Conservation (phyloP, 2,113 vertebrate species). For the Phyllopteryx taeniolatus region DNA sequence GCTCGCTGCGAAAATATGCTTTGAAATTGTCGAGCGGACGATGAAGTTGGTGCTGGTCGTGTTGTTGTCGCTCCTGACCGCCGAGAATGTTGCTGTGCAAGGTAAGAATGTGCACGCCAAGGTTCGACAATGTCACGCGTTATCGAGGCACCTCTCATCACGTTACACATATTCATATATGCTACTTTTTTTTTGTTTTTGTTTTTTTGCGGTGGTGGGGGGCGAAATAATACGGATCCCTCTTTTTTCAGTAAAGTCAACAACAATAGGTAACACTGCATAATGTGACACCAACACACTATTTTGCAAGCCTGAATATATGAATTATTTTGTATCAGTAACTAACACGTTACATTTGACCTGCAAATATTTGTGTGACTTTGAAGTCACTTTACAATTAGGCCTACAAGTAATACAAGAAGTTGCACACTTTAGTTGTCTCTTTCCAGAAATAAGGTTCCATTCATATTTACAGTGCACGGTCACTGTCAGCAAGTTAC, state of each 20-base stretch:
- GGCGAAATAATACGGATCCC: too few relatives aligned
- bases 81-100: conserved; percentile 44
- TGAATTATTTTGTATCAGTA: neutral
- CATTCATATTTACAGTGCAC: neutral
- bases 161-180: neutral
- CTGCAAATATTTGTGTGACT: neutral
- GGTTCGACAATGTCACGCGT: neutral
- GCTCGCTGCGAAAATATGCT: conserved; percentile 7
- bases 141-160: neutral
- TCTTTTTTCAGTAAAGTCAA: too few relatives aligned
- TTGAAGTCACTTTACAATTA: neutral
- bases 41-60: conserved; percentile 66
- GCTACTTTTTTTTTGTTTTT: neutral
- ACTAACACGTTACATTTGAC: neutral
- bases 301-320: neutral
- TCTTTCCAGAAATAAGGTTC: neutral
- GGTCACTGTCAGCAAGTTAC: neutral
- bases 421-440: neutral
- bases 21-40: conserved; percentile 32
- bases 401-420: neutral
- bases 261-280: too few relatives aligned
- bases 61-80: conserved; percentile 51
- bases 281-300: too few relatives aligned
- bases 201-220: too few relatives aligned
- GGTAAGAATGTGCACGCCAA: conserved; percentile 53